Evolutionary conservation across 1,140 invertebrate genomes (phyloP), one percentile per base, ranked within the genome.

Genomic region (Eumaeus atala): DNA sequence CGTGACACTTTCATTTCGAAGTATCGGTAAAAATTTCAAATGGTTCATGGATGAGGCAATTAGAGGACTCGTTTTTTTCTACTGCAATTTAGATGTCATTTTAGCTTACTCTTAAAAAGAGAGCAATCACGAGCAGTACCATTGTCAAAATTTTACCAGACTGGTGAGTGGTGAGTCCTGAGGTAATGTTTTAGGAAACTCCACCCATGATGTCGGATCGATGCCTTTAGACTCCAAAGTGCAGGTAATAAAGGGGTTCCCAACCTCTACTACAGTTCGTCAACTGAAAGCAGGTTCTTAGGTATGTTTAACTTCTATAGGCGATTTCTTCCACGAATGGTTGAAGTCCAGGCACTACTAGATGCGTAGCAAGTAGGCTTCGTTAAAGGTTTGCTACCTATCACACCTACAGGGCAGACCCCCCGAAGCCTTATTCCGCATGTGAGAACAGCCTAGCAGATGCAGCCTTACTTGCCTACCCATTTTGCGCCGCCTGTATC

Each of bases 1-100:
- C 53, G 48, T 55, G 44, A 55, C 28, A 10, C 47, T 54, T 28
- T 38, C 40, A 11, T 40, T 54, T 47, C 21, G 52, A 28, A 54
- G 47, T 37, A 44, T 44, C 7, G 53, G 53, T 5, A 44, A 55
- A 36, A 55, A 44, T 16, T 55, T 55, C n/a, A 44, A 55, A 21
- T 18, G 53, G 35, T 55, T 55, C 17, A 37, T 55, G 6, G 44
- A 55, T 7, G 53, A 55, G 53, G 37, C 48, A 11, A 55, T 44
- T 11, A 48, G 53, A 36, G 53, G 42, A 6, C 35, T 51, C 0
- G 50, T 38, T 36, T 51, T 51, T 35, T 16, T 51, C 16, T 37
- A 36, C 9, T 34, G 12, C 5, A 38, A 51, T 38, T 10, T 51
- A 18, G 50, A 37, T 14, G 50, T 38, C 11, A 51, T 51, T 33